phyloP scores from a whole-genome alignment of 2,797 vertebrate genomes.

The Hozukius guyotensis region DNA sequence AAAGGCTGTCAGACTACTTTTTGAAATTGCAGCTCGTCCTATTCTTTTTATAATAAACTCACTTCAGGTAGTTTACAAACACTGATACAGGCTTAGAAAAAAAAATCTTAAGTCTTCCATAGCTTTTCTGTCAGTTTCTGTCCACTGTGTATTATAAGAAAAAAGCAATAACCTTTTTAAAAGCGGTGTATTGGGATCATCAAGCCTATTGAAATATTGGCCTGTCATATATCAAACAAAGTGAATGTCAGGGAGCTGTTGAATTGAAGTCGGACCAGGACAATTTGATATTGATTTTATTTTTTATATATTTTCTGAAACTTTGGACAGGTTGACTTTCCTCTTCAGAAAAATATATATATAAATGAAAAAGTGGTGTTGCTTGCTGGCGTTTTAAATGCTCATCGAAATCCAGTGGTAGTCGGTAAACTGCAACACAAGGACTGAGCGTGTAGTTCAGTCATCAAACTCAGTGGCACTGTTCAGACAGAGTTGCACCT shows the following conservation, averaged over 20 bases:
- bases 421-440: conserved; percentile 58
- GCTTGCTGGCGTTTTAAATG: conserved; percentile 52
- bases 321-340: conserved; percentile 73
- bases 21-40: conserved; percentile 85
- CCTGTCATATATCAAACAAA: conserved; percentile 75
- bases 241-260: conserved; percentile 81
- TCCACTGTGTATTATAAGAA: conserved; percentile 84
- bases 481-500: conserved; percentile 74
- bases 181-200: conserved; percentile 75
- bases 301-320: conserved; percentile 71
- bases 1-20: conserved; percentile 86
- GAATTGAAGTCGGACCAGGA: conserved; percentile 73
- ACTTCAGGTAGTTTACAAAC: conserved; percentile 90
- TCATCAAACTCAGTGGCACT: conserved; percentile 62
- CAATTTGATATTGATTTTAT: conserved; percentile 72
- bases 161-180: conserved; percentile 87
- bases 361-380: conserved; percentile 48
- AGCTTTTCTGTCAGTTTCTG: conserved; percentile 82
- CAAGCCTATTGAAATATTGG: conserved; percentile 72
- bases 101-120: conserved; percentile 87
- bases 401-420: conserved; percentile 55
- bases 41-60: conserved; percentile 81
- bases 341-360: conserved; percentile 56
- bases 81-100: conserved; percentile 85
- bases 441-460: conserved; percentile 59